Base-by-base conservation (phyloP, 2,113 vertebrate genomes). In the Ploceus nigricollis region DNA sequence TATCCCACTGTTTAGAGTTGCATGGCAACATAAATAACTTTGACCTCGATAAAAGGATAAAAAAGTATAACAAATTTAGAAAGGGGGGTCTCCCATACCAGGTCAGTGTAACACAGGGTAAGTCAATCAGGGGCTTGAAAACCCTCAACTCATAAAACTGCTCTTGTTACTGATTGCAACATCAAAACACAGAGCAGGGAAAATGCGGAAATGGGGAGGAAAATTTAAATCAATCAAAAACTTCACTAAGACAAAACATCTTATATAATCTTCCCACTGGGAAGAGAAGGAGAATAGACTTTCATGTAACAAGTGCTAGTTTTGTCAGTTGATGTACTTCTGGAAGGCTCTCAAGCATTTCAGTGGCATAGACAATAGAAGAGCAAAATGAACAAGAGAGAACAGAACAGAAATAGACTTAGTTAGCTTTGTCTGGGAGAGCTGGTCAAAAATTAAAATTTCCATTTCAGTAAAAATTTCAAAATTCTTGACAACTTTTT, bases 211-310 rank as follows among this genome's bases (percentile, higher is more conserved):
- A 95, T 11, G 47, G 64, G 58, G 56, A 86, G 79, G 64, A 71
- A 92, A 94, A 94, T 75, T 68, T 39, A 86, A 94, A 92, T 96
- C 83, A 93, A 93, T 96, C 90, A 81, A 89, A 95, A 94, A 60
- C 71, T 92, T 91, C 70, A 56, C 87, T 76, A 89, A 95, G 90
- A 96, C 94, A 97, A 96, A 96, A 94, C 93, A 96, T 86, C 90
- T 96, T 96, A 95, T 51, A 90, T 94, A 94, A 96, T 90, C 83
- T 96, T 92, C 90, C 94, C 93, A 92, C 63, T 93, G 90, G 96
- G 94, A 92, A 92, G 76, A 89, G 80, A 73, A 88, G 60, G 82
- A 96, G 94, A 95, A 93, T 63, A 95, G 94, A 68, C 27, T 96
- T 87, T 81, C 68, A 35, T 77, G 68, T 75, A 93, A 90, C 71